Conservation (phyloP, 2,797 vertebrate genomes). For the Pelochelys cantorii region DNA sequence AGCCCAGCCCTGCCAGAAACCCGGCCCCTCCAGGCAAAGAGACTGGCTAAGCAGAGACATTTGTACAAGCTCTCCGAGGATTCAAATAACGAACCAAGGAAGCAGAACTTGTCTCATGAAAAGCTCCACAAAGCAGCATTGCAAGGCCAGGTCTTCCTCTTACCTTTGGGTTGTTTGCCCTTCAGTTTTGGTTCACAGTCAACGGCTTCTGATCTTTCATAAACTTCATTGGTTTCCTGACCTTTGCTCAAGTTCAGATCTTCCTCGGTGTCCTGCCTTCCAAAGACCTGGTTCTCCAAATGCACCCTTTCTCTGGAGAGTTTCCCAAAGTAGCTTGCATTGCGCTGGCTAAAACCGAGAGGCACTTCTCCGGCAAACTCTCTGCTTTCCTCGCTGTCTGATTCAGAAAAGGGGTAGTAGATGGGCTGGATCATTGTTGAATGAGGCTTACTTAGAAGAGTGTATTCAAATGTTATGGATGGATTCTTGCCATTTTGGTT, state of each 20-base stretch:
- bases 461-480: conserved; percentile 97
- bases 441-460: conserved; percentile 88
- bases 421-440: conserved; percentile 84
- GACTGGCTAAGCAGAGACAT: conserved; percentile 55
- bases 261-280: conserved; percentile 64
- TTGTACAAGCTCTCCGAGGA: conserved; percentile 62
- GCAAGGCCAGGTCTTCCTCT: conserved; percentile 64
- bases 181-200: conserved; percentile 86
- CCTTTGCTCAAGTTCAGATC: conserved; percentile 81
- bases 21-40: conserved; percentile 75
- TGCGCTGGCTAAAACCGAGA: conserved; percentile 78
- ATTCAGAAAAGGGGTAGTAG: conserved; percentile 86
- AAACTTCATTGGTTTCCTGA: conserved; percentile 95
- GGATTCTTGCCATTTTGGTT: conserved; percentile 96
- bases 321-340: conserved; percentile 83
- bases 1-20: conserved; percentile 43
- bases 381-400: conserved; percentile 82
- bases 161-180: conserved; percentile 85
- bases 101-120: conserved; percentile 60
- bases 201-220: conserved; percentile 84
- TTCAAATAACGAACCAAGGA: conserved; percentile 62
- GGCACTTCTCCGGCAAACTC: conserved; percentile 71
- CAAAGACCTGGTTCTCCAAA: conserved; percentile 77
- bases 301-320: conserved; percentile 73
- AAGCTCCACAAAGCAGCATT: conserved; percentile 59